Conservation (phyloP, 2,888 invertebrate genomes). For the Cosmopolites sordidus region DNA sequence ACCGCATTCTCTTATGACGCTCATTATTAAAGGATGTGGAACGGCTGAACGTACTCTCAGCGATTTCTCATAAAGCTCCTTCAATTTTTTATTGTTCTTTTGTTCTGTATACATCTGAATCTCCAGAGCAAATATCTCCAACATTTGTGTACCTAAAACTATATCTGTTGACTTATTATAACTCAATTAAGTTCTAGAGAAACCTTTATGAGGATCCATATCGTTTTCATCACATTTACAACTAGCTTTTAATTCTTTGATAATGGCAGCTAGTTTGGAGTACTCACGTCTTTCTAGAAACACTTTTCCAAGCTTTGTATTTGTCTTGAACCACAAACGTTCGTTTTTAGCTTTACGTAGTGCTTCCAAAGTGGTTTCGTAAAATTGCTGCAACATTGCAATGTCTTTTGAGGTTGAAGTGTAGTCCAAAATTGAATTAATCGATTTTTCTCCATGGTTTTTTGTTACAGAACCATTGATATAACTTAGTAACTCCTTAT, state of each 20-base stretch:
- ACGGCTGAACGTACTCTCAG: constrained; percentile 98
- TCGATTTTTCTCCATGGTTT: constrained; percentile 98
- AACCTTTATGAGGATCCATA: constrained; percentile 87
- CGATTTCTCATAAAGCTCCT: constrained; percentile 94
- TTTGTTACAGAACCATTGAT: constrained; percentile 97
- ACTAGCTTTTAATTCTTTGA: constrained; percentile 92
- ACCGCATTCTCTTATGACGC: constrained; percentile 95
- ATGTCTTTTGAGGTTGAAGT: constrained; percentile 94
- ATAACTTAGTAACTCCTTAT: constrained; percentile 92
- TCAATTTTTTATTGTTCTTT: constrained; percentile 96
- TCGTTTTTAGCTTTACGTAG: constrained; percentile 97
- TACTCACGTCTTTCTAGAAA: constrained; percentile 95
- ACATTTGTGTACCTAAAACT: constrained; percentile 72
- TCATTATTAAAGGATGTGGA: constrained; percentile 99
- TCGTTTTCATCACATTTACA: constrained; percentile 74
- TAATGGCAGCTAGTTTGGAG: constrained; percentile 84
- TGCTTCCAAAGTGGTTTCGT: constrained; percentile 91
- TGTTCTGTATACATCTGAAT: constrained; percentile 99
- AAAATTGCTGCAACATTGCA: constrained; percentile 85
- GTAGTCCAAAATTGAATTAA: constrained; percentile 97
- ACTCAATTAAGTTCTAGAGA: background rate
- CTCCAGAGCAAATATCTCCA: constrained; percentile 98
- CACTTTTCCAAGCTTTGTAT: constrained; percentile 95
- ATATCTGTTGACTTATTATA: background rate
- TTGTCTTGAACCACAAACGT: constrained; percentile 98